Base-by-base conservation (phyloP, 2,113 vertebrate genomes). In the Prietella phreatophila region DNA sequence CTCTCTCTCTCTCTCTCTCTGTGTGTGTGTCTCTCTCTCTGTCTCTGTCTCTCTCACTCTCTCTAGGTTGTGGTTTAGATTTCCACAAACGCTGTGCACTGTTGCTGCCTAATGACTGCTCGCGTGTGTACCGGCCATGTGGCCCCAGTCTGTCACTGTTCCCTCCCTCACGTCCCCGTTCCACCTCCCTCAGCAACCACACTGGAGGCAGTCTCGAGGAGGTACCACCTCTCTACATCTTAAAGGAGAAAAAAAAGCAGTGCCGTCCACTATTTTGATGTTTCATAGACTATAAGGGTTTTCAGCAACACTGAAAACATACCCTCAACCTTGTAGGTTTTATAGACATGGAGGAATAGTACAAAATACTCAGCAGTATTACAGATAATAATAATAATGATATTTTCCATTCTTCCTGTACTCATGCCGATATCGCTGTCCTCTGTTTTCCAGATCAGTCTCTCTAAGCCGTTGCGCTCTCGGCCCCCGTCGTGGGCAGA, bases 61-160 rank as follows among this genome's bases (percentile, higher is more conserved):
- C 22, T 82, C 1, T 39, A 97, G 97, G 96, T 15, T 97, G 97
- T 67, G 96, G 96, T 5, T 91, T 97, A 85, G 97, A 97, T 92
- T 97, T 97, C 82, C 97, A 97, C 82, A 97, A 97, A 76, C 96
- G 97, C 60, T 97, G 97, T 0, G 96, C 96, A 20, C 94, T 96
- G 91, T 95, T 88, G 86, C 91, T 97, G 88, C 94, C 96, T 19
- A 96, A 94, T 53, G 94, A 97, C 94, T 97, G 97, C 91, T 97
- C 95, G 0, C 94, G 96, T 2, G 93, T 94, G 0, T 94, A 95
- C 2, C 96, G 96, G 6, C 93, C 95, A 7, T 95, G 96, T 1
- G 95, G 96, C 61, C 94, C 96, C 33, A 97, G 96, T 91, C 93
- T 96, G 5, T 97, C 97, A 0, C 92, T 97, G 88, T 94, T 95